Base-by-base conservation (phyloP, 2,797 vertebrate species). In the Centroberyx gerrardi region DNA sequence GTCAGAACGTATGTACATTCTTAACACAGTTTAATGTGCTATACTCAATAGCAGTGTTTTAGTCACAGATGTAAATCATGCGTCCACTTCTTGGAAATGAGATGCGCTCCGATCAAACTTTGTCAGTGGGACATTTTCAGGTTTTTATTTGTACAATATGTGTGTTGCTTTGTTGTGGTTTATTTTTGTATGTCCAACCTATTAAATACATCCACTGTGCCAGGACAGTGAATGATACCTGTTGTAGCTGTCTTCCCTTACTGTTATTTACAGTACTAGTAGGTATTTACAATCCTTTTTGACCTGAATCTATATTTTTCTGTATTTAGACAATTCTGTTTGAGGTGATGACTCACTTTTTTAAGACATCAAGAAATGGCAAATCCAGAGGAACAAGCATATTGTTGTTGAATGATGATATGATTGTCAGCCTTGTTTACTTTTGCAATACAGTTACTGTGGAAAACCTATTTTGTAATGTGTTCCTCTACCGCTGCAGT, bases 71-170 rank as follows among this genome's bases (percentile, higher is more conserved):
- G 96, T 95, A 96, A 96, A 96, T 96, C 96, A 96, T 93, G 94
- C 95, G 95, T 96, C 81, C 84, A 95, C 93, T 94, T 94, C 93
- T 95, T 93, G 81, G 87, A 95, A 6, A 96, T 92, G 94, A 95
- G 95, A 96, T 91, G 92, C 93, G 87, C 94, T 95, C 96, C 92
- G 95, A 96, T 96, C 95, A 95, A 96, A 96, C 94, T 95, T 96
- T 95, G 96, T 96, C 96, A 95, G 95, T 95, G 93, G 96, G 96
- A 96, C 94, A 95, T 96, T 97, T 97, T 97, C 96, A 97, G 95
- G 96, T 85, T 90, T 90, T 90, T 89, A 86, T 95, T 98, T 98
- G 96, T 98, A 98, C 93, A 96, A 94, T 95, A 93, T 89, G 94
- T 94, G 95, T 95, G 93, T 96, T 94, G 94, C 93, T 96, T 95